These are phyloP conservation scores for Erythrocebus patas DNA, from an alignment of 2,113 vertebrate species.

Conservation along the genomic window DNA sequence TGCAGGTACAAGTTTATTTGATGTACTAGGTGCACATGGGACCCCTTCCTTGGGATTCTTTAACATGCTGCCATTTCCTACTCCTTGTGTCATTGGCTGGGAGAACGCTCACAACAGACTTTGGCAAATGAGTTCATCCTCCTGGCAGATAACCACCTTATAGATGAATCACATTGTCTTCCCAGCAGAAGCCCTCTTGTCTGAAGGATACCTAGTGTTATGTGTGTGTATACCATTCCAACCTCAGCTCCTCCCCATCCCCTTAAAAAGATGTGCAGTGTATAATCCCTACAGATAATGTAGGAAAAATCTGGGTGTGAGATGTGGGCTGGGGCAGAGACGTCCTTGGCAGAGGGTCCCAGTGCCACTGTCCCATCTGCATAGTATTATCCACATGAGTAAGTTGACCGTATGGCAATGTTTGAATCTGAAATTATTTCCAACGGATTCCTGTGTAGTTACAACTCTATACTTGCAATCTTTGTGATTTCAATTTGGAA, in stretches of 20 bases:
- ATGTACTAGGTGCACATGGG: accelerated
- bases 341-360: slow-evolving; percentile 59
- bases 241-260: too few relatives aligned
- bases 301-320: background rate
- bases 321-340: background rate
- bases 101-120: background rate
- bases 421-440: slow-evolving; percentile 76
- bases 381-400: slow-evolving; percentile 72
- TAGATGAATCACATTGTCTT: background rate
- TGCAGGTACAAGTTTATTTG: background rate
- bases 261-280: background rate
- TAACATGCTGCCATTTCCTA: background rate
- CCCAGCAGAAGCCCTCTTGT: background rate
- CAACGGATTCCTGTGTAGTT: slow-evolving; percentile 72
- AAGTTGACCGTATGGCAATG: slow-evolving; percentile 70
- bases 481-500: slow-evolving; percentile 80
- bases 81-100: background rate
- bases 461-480: slow-evolving; percentile 66
- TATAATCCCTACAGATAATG: background rate
- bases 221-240: background rate
- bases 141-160: background rate
- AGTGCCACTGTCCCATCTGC: slow-evolving; percentile 55
- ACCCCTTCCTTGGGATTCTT: background rate
- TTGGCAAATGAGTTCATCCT: background rate
- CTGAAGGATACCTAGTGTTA: background rate